A percentile compares a stretch with the other conserved stretches of the same genome.
These are phyloP conservation scores for Morpho achilles DNA, from an alignment of 2,888 invertebrate species.

Conservation along the genomic window DNA sequence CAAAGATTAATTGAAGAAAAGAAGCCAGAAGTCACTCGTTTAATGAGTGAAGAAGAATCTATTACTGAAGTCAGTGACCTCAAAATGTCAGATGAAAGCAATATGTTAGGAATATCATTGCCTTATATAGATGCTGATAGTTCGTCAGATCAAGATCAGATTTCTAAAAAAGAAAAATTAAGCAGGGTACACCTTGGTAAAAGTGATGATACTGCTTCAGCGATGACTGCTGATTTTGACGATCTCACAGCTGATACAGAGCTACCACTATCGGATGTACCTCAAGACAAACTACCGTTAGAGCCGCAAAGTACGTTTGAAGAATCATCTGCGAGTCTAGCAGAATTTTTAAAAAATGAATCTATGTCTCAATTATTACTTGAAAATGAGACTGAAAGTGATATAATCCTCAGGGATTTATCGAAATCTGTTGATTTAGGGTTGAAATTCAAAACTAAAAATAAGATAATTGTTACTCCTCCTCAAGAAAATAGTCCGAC, in stretches of 20 bases:
- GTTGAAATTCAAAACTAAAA: conserved; percentile 74
- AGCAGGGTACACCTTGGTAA: conserved; percentile 64
- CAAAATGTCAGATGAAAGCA: conserved; percentile 74
- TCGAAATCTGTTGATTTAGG: conserved; percentile 54
- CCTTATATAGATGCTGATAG: conserved; percentile 77
- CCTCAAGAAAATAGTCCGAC: conserved; percentile 81
- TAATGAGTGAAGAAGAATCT: conserved; percentile 84
- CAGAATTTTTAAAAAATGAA: conserved; percentile 70
- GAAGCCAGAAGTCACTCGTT: conserved; percentile 68
- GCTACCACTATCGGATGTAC: conserved; percentile 73
- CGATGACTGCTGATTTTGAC: conserved; percentile 83
- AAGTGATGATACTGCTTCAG: conserved; percentile 85
- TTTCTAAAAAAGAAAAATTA: conserved; percentile 46
- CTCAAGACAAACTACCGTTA: conserved; percentile 46
- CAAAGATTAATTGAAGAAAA: conserved; percentile 53
- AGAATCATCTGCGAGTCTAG: conserved; percentile 76
- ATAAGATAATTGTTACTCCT: conserved; percentile 80
- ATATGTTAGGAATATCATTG: conserved; percentile 67
- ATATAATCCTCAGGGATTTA: conserved; percentile 46
- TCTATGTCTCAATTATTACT: conserved; percentile 58
- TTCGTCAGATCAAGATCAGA: conserved; percentile 70
- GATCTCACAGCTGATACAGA: conserved; percentile 82
- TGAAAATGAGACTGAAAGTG: conserved; percentile 66
- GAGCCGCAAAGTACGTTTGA: conserved; percentile 81
- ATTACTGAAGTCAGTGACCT: conserved; percentile 82